Evolutionary conservation across 2,113 vertebrate species (phyloP).

Genomic region (Brevimyrus niger): DNA sequence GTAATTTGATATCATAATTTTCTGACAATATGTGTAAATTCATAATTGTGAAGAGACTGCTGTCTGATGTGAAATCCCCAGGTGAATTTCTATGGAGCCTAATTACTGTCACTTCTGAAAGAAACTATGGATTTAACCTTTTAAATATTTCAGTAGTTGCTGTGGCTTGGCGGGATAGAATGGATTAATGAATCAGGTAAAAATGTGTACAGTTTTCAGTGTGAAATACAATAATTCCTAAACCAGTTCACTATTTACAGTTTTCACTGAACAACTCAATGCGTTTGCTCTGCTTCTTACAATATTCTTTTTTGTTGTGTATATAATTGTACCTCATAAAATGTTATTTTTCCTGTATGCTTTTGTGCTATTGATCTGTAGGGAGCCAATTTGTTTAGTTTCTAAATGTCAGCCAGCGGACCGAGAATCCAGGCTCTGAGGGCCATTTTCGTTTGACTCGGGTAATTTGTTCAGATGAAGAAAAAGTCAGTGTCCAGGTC

Average conservation of each 20-base stretch:
- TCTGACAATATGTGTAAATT: background rate
- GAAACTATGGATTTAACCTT: constrained; percentile 8
- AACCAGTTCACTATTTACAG: background rate
- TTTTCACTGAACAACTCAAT: background rate
- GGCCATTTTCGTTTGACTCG: background rate
- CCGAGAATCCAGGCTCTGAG: background rate
- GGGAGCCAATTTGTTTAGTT: background rate
- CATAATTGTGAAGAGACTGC: background rate
- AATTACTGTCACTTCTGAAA: constrained; percentile 10
- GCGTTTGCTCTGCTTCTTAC: background rate
- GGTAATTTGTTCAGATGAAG: background rate
- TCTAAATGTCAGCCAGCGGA: background rate
- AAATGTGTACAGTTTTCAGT: background rate
- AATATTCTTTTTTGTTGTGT: too few relatives aligned
- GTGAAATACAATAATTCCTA: background rate
- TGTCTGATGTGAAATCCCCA: constrained; percentile 3
- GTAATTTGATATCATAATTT: background rate
- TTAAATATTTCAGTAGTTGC: constrained; percentile 11
- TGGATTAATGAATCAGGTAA: background rate
- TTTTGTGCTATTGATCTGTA: background rate
- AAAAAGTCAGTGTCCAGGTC: background rate
- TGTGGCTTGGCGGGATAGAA: background rate
- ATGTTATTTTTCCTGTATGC: background rate
- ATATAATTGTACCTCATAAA: background rate
- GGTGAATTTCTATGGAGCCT: background rate